Evolutionary conservation across 2,797 vertebrate species (phyloP), one percentile per base, ranked within the genome.

Genomic region (Anableps anableps): DNA sequence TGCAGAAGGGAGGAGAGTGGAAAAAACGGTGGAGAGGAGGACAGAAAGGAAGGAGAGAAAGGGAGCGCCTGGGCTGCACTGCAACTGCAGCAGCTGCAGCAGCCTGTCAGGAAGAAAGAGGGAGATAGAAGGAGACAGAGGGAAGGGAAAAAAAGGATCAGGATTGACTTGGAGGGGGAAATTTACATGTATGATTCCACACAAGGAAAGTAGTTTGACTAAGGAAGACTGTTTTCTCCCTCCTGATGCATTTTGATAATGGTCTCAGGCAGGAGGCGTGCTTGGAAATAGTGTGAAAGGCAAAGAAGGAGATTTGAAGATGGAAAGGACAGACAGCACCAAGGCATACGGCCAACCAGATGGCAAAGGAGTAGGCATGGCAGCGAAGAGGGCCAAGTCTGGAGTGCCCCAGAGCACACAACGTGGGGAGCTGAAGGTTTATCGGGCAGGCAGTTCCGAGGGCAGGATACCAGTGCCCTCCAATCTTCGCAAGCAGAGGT

Each of bases 401-500:
- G 94, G 95, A 81, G 93, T 94, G 80, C 95, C 96, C 82, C 96
- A 96, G 96, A 95, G 94, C 84, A 91, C 96, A 90, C 95, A 90
- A 81, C 94, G 96, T 80, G 95, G 91, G 70, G 94, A 94, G 75
- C 95, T 97, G 72, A 97, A 94, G 94, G 96, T 97, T 80, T 97
- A 96, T 89, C 95, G 96, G 34, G 95, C 94, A 0, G 96, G 96
- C 17, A 96, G 95, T 88, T 93, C 95, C 0, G 96, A 96, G 62
- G 96, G 96, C 50, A 95, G 96, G 60, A 94, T 96, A 80, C 97
- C 96, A 1, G 95, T 97, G 70, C 79, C 96, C 51, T 96, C 97
- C 86, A 98, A 94, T 92, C 97, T 99, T 76, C 97, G 98, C 91
- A 98, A 99, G 88, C 98, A 99, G 94, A 97, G 97, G 91, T 99